phyloP scores from a whole-genome alignment of 2,113 vertebrate species.

The Myotis yumanensis region DNA sequence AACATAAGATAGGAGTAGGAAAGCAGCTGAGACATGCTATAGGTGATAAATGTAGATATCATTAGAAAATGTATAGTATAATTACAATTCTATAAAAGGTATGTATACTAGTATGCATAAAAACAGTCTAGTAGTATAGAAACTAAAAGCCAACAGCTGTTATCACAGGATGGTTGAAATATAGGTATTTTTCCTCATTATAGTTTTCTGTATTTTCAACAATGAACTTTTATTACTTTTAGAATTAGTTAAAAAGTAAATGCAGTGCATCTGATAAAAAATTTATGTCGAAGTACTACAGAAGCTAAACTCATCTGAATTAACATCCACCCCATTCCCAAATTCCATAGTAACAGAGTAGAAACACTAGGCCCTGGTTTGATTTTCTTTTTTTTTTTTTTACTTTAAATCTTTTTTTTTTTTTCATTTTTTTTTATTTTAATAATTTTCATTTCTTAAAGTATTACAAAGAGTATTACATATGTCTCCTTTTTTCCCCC shows the following conservation, averaged over 20 bases:
- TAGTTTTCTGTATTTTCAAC: neutral
- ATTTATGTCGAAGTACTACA: neutral
- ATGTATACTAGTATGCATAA: neutral
- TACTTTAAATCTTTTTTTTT: too few species aligned
- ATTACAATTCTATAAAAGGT: slow-evolving; percentile 1
- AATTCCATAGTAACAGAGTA: neutral
- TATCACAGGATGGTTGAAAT: neutral
- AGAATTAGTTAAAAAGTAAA: slow-evolving; percentile 29
- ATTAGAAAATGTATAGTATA: neutral
- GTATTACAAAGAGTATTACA: too few species aligned
- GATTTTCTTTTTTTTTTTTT: too few species aligned
- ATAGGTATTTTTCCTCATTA: neutral
- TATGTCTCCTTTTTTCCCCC: too few species aligned
- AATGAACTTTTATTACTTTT: slow-evolving; percentile 20
- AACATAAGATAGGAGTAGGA: neutral
- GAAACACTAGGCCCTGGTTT: neutral
- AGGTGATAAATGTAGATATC: slow-evolving; percentile 27
- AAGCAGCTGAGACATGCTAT: slow-evolving; percentile 17
- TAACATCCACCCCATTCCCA: neutral
- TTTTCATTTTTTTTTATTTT: too few species aligned
- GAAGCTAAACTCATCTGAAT: neutral
- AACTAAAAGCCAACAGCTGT: neutral
- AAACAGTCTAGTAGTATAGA: neutral
- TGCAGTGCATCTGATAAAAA: neutral
- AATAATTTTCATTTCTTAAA: too few species aligned